These are phyloP conservation scores for Agrochola macilenta DNA, from an alignment of 2,888 invertebrate species.

Conservation along the genomic window DNA sequence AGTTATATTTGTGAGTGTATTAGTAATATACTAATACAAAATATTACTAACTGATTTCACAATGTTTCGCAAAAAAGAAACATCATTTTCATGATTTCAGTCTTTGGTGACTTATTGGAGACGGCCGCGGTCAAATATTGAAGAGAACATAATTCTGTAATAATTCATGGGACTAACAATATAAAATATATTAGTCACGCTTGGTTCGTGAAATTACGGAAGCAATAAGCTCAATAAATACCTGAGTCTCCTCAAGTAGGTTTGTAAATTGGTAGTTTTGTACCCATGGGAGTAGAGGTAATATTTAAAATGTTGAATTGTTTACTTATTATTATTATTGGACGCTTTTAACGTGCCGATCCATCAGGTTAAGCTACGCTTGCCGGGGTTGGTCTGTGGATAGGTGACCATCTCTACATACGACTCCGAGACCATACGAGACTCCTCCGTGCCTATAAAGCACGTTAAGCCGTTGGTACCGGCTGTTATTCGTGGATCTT, in stretches of 20 bases:
- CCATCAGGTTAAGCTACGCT: too few relatives aligned
- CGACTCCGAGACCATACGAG: too few relatives aligned
- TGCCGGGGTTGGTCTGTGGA: too few relatives aligned
- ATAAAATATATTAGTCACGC: neutral
- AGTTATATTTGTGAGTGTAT: constrained; percentile 5
- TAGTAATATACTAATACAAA: too few relatives aligned
- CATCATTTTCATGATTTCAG: constrained; percentile 13
- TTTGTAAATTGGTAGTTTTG: neutral
- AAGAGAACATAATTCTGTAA: neutral
- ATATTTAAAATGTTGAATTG: neutral
- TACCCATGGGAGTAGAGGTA: neutral
- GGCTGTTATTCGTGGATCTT: too few relatives aligned
- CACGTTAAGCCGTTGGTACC: too few relatives aligned
- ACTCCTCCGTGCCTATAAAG: too few relatives aligned
- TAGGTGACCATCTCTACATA: too few relatives aligned
- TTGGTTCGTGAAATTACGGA: neutral
- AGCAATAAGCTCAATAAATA: neutral
- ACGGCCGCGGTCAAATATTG: neutral
- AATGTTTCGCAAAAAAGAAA: constrained; percentile 33
- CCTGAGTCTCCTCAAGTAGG: too few relatives aligned
- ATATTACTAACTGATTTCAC: constrained; percentile 24
- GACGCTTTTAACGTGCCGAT: too few relatives aligned
- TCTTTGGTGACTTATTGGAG: neutral
- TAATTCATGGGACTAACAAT: neutral
- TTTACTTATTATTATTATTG: too few relatives aligned